Conservation (phyloP, 2,888 invertebrate species). For the Yponomeuta plumbellus region DNA sequence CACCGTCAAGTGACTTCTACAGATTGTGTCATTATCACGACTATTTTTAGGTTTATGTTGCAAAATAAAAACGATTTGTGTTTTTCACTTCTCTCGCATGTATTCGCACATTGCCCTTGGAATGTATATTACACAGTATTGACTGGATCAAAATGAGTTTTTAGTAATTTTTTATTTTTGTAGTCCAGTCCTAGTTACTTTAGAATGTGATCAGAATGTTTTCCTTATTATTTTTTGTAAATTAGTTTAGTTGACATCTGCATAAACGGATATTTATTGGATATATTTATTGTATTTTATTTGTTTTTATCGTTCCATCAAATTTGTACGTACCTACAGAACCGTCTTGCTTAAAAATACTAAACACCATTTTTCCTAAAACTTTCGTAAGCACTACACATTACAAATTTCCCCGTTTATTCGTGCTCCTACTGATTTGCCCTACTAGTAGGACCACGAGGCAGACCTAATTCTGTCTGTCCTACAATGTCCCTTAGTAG, state of each 20-base stretch:
- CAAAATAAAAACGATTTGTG: not conserved
- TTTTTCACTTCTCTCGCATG: not conserved
- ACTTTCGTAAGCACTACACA: too few relatives aligned
- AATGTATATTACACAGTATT: not conserved
- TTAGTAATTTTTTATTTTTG: not conserved
- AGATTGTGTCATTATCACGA: not conserved
- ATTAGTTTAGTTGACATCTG: slow-evolving; percentile 33
- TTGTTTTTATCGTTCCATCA: not conserved
- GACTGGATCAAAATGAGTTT: not conserved
- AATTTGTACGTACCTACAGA: too few relatives aligned
- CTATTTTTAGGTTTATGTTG: not conserved
- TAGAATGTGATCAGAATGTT: slow-evolving; percentile 3
- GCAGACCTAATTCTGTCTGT: too few relatives aligned
- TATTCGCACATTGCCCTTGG: not conserved
- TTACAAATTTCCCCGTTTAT: too few relatives aligned
- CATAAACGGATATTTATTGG: slow-evolving; percentile 42
- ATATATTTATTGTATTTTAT: not conserved
- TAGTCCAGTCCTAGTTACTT: not conserved
- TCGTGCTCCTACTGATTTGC: too few relatives aligned
- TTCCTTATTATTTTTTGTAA: slow-evolving; percentile 16
- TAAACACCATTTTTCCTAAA: too few relatives aligned
- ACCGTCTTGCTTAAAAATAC: too few relatives aligned
- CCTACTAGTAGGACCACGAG: too few relatives aligned
- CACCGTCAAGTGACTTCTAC: not conserved
- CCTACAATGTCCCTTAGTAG: too few relatives aligned